Evolutionary conservation across 2,113 vertebrate species (phyloP).

Genomic region (Oreochromis tanganicae): DNA sequence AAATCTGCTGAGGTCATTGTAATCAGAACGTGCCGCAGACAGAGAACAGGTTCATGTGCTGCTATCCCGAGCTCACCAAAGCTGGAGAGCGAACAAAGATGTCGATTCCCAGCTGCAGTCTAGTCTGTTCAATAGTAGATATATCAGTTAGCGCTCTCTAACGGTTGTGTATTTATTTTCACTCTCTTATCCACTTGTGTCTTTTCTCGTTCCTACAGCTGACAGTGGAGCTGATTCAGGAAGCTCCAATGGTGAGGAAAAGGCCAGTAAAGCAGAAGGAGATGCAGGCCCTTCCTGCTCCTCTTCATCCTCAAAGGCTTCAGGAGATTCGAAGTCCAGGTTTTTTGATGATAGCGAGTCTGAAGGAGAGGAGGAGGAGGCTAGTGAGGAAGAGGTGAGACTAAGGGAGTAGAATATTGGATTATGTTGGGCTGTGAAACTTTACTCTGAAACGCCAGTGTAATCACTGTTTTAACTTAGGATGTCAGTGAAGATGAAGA

Average conservation of each 20-base stretch:
- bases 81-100: neutral
- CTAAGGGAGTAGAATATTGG: neutral
- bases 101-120: neutral
- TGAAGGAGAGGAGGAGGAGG: conserved; percentile 81
- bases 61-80: neutral
- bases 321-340: conserved; percentile 85
- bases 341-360: conserved; percentile 99
- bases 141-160: neutral
- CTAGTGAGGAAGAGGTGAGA: conserved; percentile 75
- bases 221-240: conserved; percentile 64
- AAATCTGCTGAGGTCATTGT: neutral
- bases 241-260: conserved; percentile 53
- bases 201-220: neutral
- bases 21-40: neutral
- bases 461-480: conserved; percentile 50
- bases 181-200: neutral
- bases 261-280: conserved; percentile 75
- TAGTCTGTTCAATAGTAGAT: neutral
- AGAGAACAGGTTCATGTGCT: neutral
- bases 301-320: conserved; percentile 78
- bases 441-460: neutral
- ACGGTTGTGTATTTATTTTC: neutral
- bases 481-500: conserved; percentile 91
- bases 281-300: conserved; percentile 96
- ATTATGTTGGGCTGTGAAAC: neutral